These are phyloP conservation scores for Cantharis rustica DNA, from an alignment of 2,888 invertebrate genomes.

Conservation along the genomic window DNA sequence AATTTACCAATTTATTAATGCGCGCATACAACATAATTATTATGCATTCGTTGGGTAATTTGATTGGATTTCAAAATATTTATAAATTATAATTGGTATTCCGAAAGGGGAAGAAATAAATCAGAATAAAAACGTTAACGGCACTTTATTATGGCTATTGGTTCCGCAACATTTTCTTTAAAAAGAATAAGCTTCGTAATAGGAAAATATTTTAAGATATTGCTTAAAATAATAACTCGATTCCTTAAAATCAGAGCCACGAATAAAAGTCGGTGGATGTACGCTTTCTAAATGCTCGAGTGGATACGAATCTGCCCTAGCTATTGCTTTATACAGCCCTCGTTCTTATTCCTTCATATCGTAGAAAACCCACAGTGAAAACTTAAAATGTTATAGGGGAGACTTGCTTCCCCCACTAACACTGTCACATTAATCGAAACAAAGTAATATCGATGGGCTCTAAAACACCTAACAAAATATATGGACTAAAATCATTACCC, in stretches of 20 bases:
- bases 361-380: constrained; percentile 38
- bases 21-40: background rate
- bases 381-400: constrained; percentile 38
- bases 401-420: constrained; percentile 40
- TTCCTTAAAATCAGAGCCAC: background rate
- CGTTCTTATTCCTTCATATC: constrained; percentile 32
- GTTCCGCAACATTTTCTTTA: background rate
- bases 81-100: background rate
- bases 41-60: background rate
- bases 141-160: background rate
- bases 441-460: constrained; percentile 49
- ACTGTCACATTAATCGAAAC: constrained; percentile 50
- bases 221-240: constrained; percentile 1
- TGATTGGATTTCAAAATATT: background rate
- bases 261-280: constrained; percentile 18
- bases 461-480: constrained; percentile 45
- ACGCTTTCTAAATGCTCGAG: constrained; percentile 35
- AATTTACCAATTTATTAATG: background rate
- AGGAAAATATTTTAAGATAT: constrained; percentile 1
- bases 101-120: background rate
- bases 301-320: constrained; percentile 34
- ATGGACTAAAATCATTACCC: constrained; percentile 28
- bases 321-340: constrained; percentile 32
- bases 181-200: background rate
- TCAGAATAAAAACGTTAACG: background rate